A percentile compares a stretch with the other conserved stretches of the same genome.
Conservation (phyloP, 2,113 vertebrate species). For the Micronycteris hirsuta region DNA sequence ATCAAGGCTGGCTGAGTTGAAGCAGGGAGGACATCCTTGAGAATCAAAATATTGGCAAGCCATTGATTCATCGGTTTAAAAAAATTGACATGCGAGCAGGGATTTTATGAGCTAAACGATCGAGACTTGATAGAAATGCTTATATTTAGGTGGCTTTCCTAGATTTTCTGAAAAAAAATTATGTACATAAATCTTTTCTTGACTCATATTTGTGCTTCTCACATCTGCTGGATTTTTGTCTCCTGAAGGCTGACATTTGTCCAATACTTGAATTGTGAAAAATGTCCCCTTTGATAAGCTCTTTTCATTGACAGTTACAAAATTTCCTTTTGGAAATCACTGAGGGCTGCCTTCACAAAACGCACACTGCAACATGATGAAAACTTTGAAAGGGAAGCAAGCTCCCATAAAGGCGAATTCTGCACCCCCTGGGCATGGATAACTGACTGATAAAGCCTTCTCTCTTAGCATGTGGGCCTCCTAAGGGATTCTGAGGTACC, state of each 20-base stretch:
- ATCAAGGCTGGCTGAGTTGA: slow-evolving; percentile 22
- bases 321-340: slow-evolving; percentile 40
- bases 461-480: background rate
- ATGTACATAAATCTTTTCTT: slow-evolving; percentile 7
- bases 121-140: background rate
- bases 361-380: background rate
- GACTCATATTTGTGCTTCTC: slow-evolving; percentile 17
- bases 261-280: slow-evolving; percentile 13
- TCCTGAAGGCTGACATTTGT: slow-evolving; percentile 47
- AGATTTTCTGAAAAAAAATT: slow-evolving; percentile 23
- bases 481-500: background rate
- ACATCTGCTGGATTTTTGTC: slow-evolving; percentile 27
- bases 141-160: background rate
- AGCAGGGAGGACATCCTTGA: slow-evolving; percentile 8
- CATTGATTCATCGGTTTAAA: background rate
- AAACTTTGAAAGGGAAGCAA: background rate
- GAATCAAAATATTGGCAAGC: slow-evolving; percentile 21
- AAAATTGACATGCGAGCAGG: background rate
- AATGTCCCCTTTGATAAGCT: slow-evolving; percentile 33
- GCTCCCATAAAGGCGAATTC: background rate
- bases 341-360: slow-evolving; percentile 9
- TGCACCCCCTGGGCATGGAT: background rate
- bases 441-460: background rate
- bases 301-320: slow-evolving; percentile 53
- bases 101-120: slow-evolving; percentile 7